Percentiles rank a stretch among this genome's conserved stretches.
These are phyloP conservation scores for Eledone cirrhosa DNA, from an alignment of 2,888 invertebrate genomes.

Conservation along the genomic window DNA sequence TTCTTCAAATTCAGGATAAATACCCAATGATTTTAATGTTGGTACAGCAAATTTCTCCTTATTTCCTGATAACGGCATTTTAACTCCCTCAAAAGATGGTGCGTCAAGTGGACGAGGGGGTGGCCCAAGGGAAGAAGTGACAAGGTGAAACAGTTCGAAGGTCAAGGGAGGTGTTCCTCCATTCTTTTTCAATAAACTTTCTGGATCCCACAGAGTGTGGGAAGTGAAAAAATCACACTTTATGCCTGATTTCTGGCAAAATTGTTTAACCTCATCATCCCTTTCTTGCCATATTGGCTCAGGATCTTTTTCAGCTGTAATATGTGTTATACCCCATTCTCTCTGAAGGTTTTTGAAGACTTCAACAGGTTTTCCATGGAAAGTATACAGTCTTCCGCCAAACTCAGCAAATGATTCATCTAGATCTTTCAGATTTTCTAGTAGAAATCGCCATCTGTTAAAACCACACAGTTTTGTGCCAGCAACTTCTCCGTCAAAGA, in stretches of 20 bases:
- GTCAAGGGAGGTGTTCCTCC: slow-evolving; percentile 79
- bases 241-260: slow-evolving; percentile 72
- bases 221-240: slow-evolving; percentile 74
- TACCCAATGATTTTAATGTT: slow-evolving; percentile 49
- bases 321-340: slow-evolving; percentile 69
- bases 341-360: slow-evolving; percentile 72
- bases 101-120: slow-evolving; percentile 50
- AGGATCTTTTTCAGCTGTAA: slow-evolving; percentile 73
- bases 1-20: slow-evolving; percentile 48
- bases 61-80: slow-evolving; percentile 70
- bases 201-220: slow-evolving; percentile 79
- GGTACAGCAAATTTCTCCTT: slow-evolving; percentile 36
- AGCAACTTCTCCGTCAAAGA: slow-evolving; percentile 80
- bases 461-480: slow-evolving; percentile 56
- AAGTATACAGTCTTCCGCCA: slow-evolving; percentile 73
- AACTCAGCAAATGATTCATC: slow-evolving; percentile 71
- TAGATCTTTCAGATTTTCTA: slow-evolving; percentile 76
- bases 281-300: slow-evolving; percentile 77
- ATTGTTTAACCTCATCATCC: slow-evolving; percentile 72
- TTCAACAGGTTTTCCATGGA: slow-evolving; percentile 73
- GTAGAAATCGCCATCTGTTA: slow-evolving; percentile 76
- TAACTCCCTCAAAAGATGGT: slow-evolving; percentile 50
- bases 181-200: slow-evolving; percentile 74
- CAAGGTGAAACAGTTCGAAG: slow-evolving; percentile 74
- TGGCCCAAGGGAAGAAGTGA: slow-evolving; percentile 50